Evolutionary conservation across 2,113 vertebrate genomes (phyloP).

Genomic region (Mohoua ochrocephala): DNA sequence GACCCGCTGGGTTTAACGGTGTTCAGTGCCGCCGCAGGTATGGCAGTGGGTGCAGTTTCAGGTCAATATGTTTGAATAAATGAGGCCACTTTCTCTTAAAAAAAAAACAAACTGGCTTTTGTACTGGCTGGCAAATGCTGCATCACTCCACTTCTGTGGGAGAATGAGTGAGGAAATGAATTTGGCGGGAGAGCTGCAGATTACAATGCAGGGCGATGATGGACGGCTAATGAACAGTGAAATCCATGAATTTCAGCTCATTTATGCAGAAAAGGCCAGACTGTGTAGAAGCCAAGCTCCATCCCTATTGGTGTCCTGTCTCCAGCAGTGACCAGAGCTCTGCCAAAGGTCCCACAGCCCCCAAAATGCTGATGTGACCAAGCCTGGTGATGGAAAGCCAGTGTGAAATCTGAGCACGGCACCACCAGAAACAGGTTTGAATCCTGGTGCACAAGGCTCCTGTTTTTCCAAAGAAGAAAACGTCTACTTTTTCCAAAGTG

Average conservation of each 20-base stretch:
- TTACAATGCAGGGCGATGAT: neutral
- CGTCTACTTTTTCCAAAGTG: neutral
- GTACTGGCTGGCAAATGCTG: neutral
- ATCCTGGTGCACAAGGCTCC: neutral
- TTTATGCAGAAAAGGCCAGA: neutral
- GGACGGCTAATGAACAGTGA: neutral
- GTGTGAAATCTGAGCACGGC: neutral
- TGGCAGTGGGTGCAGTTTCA: neutral
- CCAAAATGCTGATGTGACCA: neutral
- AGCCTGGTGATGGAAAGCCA: neutral
- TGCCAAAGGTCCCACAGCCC: neutral
- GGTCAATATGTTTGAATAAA: slow-evolving; percentile 34
- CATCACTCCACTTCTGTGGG: neutral
- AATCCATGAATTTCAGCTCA: neutral
- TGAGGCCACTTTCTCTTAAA: neutral
- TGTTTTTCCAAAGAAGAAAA: neutral
- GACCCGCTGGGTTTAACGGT: neutral
- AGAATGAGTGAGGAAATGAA: neutral
- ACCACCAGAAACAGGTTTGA: neutral
- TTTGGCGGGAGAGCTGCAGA: neutral
- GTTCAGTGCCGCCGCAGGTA: neutral
- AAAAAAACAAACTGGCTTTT: neutral
- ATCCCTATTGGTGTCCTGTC: neutral
- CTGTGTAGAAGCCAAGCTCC: neutral
- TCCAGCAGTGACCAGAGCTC: neutral